Base-by-base conservation (phyloP, 2,888 invertebrate genomes). In the Sepiola atlantica region DNA sequence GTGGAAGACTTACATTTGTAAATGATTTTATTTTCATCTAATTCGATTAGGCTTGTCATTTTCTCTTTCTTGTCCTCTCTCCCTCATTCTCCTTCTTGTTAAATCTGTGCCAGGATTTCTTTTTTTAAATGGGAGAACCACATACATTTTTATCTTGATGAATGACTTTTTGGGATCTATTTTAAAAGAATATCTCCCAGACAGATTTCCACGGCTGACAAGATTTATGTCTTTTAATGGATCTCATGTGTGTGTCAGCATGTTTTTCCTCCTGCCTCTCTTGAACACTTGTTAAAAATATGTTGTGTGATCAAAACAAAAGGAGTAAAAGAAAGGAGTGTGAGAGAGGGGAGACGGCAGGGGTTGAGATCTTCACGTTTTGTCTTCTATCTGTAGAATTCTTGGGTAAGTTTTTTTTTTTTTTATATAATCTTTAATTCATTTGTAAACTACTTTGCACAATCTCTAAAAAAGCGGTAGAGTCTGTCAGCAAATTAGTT, bases 21-120 rank as follows among this genome's bases (percentile, higher is more conserved):
- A 77, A 77, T 77, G n/a, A 2, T 77, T 77, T 77, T 28, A 61
- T 61, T 61, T 61, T 61, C 77, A 77, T 77, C 77, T 77, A 77
- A 77, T 77, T 77, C 77, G 77, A 77, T 77, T n/a, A 77, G 77
- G 77, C 77, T n/a, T 77, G 77, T n/a, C 77, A 77, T 77, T 77
- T 77, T 61, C 61, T 61, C 28, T 61, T 21, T 61, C 24, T 28
- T 24, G 21, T 21, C 14, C 21, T 16, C 4, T 16, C n/a, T n/a
- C 77, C n/a, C 77, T n/a, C n/a, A n/a, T n/a, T 32, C 32, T 77
- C 14, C 14, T 14, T 77, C 32, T 77, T n/a, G 8, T 28, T n/a
- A n/a, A 77, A 77, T 77, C 77, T 32, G n/a, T 61, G n/a, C 77
- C n/a, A 77, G n/a, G 16, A 77, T n/a, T 32, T 77, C n/a, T 16